Base-by-base conservation (phyloP, 2,888 invertebrate genomes). In the Stramonita haemastoma region DNA sequence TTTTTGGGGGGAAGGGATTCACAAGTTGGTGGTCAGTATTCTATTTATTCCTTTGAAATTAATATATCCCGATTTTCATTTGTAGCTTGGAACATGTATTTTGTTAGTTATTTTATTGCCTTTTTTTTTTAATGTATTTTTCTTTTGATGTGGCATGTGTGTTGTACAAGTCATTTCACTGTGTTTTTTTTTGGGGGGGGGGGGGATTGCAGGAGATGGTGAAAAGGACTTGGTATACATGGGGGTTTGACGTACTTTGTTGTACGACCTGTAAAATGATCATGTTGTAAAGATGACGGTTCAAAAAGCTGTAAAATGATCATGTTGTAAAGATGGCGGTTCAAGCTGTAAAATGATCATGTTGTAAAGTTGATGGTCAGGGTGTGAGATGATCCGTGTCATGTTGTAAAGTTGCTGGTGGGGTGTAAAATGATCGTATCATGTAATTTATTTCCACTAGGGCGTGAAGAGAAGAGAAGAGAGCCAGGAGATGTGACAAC, bases 401-500 rank as follows among this genome's bases (percentile, higher is more conserved):
- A 46, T 46, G 46, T 46, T 46, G 46, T 46, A 46, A 46, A 46
- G 46, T 46, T 46, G 46, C 46, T 46, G 29, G 77, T 66, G 84
- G 88, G 88, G 83, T 88, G 88, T 88, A 88, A 34, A 66, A 83
- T 57, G 60, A 57, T 88, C 32, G 32, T 87, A 46, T 32, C n/a
- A 46, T 88, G 17, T 88, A 60, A 88, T 88, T 88, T 88, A 88
- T 88, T 88, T 81, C 32, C 60, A 19, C 19, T 34, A 32, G 86
- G 86, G 57, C 57, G 17, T 81, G 32, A 32, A 8, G 19, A 85
- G 60, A n/a, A 13, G 32, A 73, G 87, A 29, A 87, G 29, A 17
- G 56, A 8, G 77, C 11, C 46, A 34, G 79, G 29, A 46, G 36
- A 88, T 34, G 34, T 34, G 79, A 36, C 77, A 87, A 66, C 26